phyloP scores from a whole-genome alignment of 2,888 invertebrate genomes.

The Euzetes globulus region DNA sequence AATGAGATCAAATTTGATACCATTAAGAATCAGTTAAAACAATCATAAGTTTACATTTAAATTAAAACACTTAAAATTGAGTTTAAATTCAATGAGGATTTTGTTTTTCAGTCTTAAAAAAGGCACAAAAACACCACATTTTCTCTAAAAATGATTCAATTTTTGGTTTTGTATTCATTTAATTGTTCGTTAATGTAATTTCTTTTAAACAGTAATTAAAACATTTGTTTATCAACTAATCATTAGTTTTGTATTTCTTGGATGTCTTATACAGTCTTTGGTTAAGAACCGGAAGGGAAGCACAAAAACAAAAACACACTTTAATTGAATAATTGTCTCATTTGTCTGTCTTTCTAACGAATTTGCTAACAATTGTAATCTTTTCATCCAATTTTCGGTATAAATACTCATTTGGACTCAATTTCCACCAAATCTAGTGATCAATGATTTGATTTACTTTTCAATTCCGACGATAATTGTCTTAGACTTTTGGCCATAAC shows the following conservation, averaged over 20 bases:
- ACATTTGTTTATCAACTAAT: background rate
- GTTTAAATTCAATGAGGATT: background rate
- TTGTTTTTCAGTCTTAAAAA: background rate
- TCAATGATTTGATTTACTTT: background rate
- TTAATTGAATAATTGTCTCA: background rate
- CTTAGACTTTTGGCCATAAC: background rate
- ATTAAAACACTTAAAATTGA: background rate
- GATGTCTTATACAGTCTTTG: background rate
- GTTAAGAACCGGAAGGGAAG: background rate
- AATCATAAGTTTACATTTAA: background rate
- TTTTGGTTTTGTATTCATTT: background rate
- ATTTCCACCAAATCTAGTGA: background rate
- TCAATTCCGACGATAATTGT: background rate
- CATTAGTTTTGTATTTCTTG: background rate
- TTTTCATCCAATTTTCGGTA: background rate
- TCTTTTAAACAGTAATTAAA: too few species aligned
- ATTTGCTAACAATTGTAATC: too few species aligned
- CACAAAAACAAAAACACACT: background rate
- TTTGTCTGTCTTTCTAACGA: background rate
- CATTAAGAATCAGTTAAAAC: background rate
- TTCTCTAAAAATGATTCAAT: background rate
- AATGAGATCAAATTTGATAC: background rate
- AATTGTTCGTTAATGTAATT: background rate
- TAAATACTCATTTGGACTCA: background rate
- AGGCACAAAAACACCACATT: slow-evolving; percentile 10